These are phyloP conservation scores for Melieria picta DNA, from an alignment of 2,888 invertebrate species.

Conservation along the genomic window DNA sequence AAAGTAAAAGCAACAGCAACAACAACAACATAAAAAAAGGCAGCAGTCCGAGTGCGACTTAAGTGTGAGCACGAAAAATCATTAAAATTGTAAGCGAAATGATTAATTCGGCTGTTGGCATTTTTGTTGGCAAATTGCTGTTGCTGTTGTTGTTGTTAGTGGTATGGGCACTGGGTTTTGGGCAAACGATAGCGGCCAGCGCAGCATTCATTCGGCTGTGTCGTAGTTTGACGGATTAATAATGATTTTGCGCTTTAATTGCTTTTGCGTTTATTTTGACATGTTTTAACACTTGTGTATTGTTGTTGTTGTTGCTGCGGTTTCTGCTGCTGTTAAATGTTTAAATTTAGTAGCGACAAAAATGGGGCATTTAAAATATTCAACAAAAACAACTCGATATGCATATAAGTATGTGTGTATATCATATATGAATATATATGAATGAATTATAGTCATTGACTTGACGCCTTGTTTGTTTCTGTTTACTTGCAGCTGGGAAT, in stretches of 20 bases:
- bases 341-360: conserved; percentile 2
- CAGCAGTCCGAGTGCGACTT: no score
- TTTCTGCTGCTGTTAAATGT: not conserved
- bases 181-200: not conserved
- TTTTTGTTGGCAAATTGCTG: not conserved
- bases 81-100: conserved; percentile 7
- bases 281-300: not conserved
- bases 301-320: not conserved
- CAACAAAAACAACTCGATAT: not conserved
- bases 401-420: not conserved
- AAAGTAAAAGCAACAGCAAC: no score
- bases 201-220: conserved; percentile 9
- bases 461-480: not conserved
- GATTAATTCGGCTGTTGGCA: not conserved
- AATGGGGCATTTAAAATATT: not conserved
- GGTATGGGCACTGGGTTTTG: conserved; percentile 7
- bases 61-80: not conserved
- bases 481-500: conserved; percentile 15
- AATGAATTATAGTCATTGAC: not conserved
- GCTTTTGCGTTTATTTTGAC: conserved; percentile 25
- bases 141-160: not conserved
- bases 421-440: not conserved
- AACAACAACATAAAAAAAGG: no score
- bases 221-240: conserved; percentile 31
- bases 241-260: conserved; percentile 28